Conservation (phyloP, 2,888 invertebrate species). For the Drosophila anomalata region DNA sequence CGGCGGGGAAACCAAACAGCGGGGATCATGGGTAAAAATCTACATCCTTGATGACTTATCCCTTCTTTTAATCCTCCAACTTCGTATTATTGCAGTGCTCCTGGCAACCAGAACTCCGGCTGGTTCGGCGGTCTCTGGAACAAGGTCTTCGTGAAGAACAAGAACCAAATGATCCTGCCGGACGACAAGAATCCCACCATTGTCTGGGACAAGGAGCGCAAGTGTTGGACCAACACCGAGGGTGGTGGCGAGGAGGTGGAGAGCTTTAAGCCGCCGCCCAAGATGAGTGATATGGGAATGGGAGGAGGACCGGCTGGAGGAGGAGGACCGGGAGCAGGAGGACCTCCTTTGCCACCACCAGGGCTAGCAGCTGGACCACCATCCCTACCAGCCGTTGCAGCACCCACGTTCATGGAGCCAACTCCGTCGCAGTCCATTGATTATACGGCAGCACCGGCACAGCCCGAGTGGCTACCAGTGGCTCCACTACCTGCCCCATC, state of each 20-base stretch:
- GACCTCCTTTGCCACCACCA: slow-evolving; percentile 33
- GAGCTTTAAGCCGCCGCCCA: slow-evolving; percentile 88
- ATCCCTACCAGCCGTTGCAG: background rate
- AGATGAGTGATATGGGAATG: slow-evolving; percentile 85
- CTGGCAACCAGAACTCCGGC: slow-evolving; percentile 84
- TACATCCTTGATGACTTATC: background rate
- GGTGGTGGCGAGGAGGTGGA: slow-evolving; percentile 84
- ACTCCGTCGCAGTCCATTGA: slow-evolving; percentile 24
- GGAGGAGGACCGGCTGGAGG: slow-evolving; percentile 9
- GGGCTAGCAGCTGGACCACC: background rate
- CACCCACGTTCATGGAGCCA: slow-evolving; percentile 1
- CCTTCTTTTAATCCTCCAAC: background rate
- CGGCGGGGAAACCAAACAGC: slow-evolving; percentile 16
- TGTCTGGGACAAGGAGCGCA: slow-evolving; percentile 95
- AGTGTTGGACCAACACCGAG: slow-evolving; percentile 94
- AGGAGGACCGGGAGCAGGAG: background rate
- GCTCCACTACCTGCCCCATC: slow-evolving; percentile 33
- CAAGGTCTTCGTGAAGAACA: slow-evolving; percentile 91
- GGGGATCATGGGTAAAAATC: slow-evolving; percentile 57
- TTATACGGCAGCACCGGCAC: slow-evolving; percentile 29
- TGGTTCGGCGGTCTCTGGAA: slow-evolving; percentile 96
- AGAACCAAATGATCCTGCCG: slow-evolving; percentile 97
- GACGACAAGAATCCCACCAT: slow-evolving; percentile 97
- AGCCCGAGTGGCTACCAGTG: slow-evolving; percentile 29
- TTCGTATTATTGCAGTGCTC: slow-evolving; percentile 44